Conservation (phyloP, 2,888 invertebrate genomes). For the Drosophila basisetae region DNA sequence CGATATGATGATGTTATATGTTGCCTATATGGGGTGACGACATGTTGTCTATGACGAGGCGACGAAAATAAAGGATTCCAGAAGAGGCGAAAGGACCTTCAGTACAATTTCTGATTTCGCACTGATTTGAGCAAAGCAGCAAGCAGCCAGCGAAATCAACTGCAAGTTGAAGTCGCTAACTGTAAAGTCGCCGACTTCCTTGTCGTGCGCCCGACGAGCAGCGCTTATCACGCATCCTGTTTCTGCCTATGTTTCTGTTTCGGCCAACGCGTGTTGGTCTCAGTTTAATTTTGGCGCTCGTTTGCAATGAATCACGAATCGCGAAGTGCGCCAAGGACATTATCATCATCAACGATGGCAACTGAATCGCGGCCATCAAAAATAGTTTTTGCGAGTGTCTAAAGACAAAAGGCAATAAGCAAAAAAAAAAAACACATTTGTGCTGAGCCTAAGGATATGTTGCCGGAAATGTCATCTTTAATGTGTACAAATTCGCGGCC, state of each 20-base stretch:
- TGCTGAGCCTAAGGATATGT: slow-evolving; percentile 60
- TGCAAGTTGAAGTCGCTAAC: slow-evolving; percentile 6
- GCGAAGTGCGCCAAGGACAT: slow-evolving; percentile 25
- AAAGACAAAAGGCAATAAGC: slow-evolving; percentile 19
- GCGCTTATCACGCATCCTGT: slow-evolving; percentile 18
- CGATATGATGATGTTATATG: slow-evolving; percentile 43
- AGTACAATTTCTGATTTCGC: slow-evolving; percentile 77
- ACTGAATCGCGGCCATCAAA: slow-evolving; percentile 29
- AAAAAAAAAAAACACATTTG: slow-evolving; percentile 8
- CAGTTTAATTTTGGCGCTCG: slow-evolving; percentile 68
- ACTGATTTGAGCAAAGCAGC: slow-evolving; percentile 72
- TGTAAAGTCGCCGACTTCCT: slow-evolving; percentile 30
- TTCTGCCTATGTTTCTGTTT: slow-evolving; percentile 2
- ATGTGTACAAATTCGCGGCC: slow-evolving; percentile 13
- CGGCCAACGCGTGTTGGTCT: slow-evolving; percentile 44
- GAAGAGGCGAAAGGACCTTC: slow-evolving; percentile 72
- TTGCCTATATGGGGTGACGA: slow-evolving; percentile 11
- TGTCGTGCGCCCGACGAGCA: slow-evolving; percentile 35
- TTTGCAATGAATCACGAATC: slow-evolving; percentile 60
- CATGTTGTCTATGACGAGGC: slow-evolving; percentile 20
- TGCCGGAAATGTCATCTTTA: slow-evolving; percentile 75
- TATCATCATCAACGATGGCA: slow-evolving; percentile 1
- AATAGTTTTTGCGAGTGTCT: slow-evolving; percentile 29
- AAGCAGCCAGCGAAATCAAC: slow-evolving; percentile 25
- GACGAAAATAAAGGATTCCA: slow-evolving; percentile 74